These are phyloP conservation scores for Chloropsis cyanopogon DNA, from an alignment of 2,113 vertebrate species.

Conservation along the genomic window DNA sequence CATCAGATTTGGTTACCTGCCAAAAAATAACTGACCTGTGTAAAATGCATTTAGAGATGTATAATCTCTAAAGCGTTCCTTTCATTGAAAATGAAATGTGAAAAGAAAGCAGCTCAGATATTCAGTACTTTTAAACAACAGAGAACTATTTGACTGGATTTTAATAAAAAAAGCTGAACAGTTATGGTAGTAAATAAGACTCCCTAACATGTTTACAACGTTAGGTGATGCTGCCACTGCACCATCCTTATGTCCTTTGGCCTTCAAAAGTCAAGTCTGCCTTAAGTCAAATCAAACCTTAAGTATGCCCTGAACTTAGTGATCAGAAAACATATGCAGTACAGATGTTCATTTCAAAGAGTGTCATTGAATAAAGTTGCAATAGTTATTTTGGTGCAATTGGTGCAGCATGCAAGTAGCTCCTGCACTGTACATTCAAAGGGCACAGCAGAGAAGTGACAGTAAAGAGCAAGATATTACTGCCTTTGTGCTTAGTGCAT, in stretches of 20 bases:
- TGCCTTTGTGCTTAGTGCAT: not conserved
- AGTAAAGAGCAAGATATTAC: not conserved
- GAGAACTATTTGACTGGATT: not conserved
- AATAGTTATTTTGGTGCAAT: not conserved
- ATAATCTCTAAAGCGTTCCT: not conserved
- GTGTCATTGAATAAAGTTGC: not conserved
- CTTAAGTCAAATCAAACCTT: not conserved
- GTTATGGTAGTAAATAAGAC: not conserved
- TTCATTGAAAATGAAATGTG: not conserved
- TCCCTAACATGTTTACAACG: not conserved
- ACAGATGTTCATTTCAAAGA: not conserved
- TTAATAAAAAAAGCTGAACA: not conserved
- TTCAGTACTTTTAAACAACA: not conserved
- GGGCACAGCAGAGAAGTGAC: not conserved
- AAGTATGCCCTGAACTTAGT: not conserved
- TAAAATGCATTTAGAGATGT: not conserved
- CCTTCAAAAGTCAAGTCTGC: not conserved
- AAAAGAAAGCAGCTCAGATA: not conserved
- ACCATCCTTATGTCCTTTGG: not conserved
- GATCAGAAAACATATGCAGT: not conserved
- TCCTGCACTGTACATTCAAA: not conserved
- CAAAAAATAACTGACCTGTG: not conserved
- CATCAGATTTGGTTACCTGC: not conserved
- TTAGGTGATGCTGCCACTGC: no score
- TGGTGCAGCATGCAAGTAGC: not conserved